Evolutionary conservation across 2,888 invertebrate species (phyloP).

Genomic region (Penaeus monodon): DNA sequence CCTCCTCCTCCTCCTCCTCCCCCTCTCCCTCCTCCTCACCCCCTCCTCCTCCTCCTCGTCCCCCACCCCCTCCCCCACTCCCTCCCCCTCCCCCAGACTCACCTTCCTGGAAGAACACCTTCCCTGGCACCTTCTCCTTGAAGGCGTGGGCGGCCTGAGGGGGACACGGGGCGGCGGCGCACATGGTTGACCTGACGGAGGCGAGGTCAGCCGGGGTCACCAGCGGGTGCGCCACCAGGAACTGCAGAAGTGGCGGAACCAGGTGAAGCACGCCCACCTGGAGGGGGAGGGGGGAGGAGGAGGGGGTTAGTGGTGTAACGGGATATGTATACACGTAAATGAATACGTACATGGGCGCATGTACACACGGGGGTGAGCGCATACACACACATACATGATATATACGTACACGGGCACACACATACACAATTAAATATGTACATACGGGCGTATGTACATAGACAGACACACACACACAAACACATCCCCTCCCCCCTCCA

Average conservation of each 20-base stretch:
- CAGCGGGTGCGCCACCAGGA: conserved; percentile 85
- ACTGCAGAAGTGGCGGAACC: conserved; percentile 87
- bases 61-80: neutral
- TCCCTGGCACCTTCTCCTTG: conserved; percentile 74
- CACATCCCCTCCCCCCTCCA: neutral
- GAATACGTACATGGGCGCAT: neutral
- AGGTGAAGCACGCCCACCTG: conserved; percentile 78
- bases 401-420: neutral
- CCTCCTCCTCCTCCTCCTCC: too few relatives aligned
- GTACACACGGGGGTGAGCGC: neutral
- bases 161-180: conserved; percentile 87
- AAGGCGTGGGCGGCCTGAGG: conserved; percentile 69
- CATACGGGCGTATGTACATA: too few relatives aligned
- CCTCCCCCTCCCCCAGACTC: conserved; percentile 68
- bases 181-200: conserved; percentile 78
- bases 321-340: too few relatives aligned
- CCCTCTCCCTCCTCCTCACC: neutral
- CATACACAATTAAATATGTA: too few relatives aligned
- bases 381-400: neutral
- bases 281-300: neutral
- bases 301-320: neutral
- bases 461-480: neutral
- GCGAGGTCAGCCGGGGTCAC: conserved; percentile 83
- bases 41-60: neutral
- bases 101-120: conserved; percentile 81